These are phyloP conservation scores for Ophiothrix spiculata DNA, from an alignment of 35 echinoderm and acorn worm genomes.

Conservation along the genomic window DNA sequence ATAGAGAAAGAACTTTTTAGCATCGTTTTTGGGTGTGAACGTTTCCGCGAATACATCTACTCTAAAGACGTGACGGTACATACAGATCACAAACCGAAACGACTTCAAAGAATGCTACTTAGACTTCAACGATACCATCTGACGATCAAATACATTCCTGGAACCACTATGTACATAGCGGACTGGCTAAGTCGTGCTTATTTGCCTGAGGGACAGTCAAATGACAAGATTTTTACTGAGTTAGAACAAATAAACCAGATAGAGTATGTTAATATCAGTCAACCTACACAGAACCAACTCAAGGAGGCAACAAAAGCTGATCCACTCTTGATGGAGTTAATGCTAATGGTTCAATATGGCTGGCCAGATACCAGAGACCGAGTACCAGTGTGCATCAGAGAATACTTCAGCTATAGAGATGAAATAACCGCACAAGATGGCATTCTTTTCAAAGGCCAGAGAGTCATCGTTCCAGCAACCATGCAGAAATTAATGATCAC, in stretches of 20 bases:
- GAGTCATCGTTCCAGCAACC: conserved; percentile 27
- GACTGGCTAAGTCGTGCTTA: conserved; percentile 72
- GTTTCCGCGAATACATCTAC: conserved; percentile 68
- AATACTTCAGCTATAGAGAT: conserved; percentile 64
- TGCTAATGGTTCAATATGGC: conserved; percentile 32
- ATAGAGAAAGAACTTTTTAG: conserved; percentile 58
- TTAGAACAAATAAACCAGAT: conserved; percentile 54
- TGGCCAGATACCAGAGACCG: conserved; percentile 50
- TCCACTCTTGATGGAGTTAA: conserved; percentile 28
- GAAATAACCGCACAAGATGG: conserved; percentile 13
- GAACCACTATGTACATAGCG: conserved; percentile 54
- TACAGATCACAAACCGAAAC: conserved; percentile 58
- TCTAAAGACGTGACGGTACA: conserved; percentile 43
- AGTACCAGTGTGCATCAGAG: background rate
- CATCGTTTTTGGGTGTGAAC: conserved; percentile 54
- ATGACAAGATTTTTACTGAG: conserved; percentile 17
- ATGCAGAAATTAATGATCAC: conserved; percentile 33
- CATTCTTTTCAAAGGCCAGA: conserved; percentile 44
- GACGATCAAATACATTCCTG: conserved; percentile 41
- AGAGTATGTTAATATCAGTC: conserved; percentile 22
- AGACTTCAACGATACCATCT: conserved; percentile 49
- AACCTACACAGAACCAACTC: conserved; percentile 22
- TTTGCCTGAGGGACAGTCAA: background rate
- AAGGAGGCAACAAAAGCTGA: conserved; percentile 36
- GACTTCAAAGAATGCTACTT: conserved; percentile 59